phyloP scores from a whole-genome alignment of 1,140 invertebrate genomes.

The Tetramorium simillimum region DNA sequence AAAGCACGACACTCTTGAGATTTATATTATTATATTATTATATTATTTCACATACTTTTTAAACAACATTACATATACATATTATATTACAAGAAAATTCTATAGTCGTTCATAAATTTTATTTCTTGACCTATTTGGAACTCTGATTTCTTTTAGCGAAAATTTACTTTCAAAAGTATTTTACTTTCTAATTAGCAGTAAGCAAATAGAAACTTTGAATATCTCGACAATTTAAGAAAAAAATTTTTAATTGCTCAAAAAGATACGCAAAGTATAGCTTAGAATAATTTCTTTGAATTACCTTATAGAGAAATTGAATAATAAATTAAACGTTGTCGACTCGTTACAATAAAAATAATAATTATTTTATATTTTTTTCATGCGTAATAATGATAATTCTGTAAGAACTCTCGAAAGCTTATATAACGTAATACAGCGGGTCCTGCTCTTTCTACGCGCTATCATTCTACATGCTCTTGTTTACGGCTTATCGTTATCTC shows the following conservation, averaged over 20 bases:
- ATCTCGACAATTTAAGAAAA: not conserved
- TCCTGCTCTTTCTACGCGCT: not conserved
- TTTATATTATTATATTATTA: not conserved
- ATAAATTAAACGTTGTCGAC: not conserved
- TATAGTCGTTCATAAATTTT: not conserved
- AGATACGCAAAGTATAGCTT: not conserved
- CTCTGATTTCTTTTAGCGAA: not conserved
- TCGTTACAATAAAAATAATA: not conserved
- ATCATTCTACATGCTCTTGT: not conserved
- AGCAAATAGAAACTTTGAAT: not conserved
- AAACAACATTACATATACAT: not conserved
- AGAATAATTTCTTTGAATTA: not conserved
- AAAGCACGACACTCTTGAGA: not conserved
- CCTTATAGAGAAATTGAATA: not conserved
- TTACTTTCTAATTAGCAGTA: not conserved
- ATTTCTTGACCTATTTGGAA: not conserved
- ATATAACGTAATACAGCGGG: not conserved
- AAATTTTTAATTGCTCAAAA: not conserved
- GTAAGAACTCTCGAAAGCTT: not conserved
- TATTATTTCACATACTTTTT: not conserved
- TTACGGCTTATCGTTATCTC: constrained; percentile 26
- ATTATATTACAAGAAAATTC: not conserved
- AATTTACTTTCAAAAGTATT: not conserved
- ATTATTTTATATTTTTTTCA: not conserved
- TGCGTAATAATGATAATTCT: not conserved